These are phyloP conservation scores for Chitala chitala DNA, from an alignment of 2,113 vertebrate genomes.

Conservation along the genomic window DNA sequence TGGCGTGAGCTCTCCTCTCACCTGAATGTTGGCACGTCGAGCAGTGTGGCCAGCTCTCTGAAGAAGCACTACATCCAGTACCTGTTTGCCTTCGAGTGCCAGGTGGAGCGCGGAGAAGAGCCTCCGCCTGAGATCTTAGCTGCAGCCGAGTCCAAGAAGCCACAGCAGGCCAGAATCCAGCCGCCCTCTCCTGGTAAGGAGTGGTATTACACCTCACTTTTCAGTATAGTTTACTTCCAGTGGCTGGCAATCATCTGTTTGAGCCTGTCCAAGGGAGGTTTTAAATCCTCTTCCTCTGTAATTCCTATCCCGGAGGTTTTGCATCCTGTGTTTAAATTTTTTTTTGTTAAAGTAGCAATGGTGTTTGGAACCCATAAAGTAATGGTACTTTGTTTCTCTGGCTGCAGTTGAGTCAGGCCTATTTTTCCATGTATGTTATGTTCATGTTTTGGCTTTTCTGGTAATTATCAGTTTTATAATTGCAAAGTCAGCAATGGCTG, in stretches of 20 bases:
- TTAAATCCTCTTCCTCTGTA: background rate
- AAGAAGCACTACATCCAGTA: slow-evolving; percentile 98
- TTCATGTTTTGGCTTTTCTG: too few species aligned
- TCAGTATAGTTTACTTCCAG: too few species aligned
- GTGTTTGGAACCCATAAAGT: too few species aligned
- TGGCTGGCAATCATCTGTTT: too few species aligned
- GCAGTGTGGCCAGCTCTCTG: slow-evolving; percentile 86
- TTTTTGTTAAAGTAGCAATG: too few species aligned
- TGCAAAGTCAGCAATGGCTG: too few species aligned
- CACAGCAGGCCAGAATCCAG: slow-evolving; percentile 79
- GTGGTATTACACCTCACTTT: slow-evolving; percentile 29
- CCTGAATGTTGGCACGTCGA: slow-evolving; percentile 85
- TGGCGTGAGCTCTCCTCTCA: slow-evolving; percentile 86
- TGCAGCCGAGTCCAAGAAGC: slow-evolving; percentile 81
- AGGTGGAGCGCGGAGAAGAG: slow-evolving; percentile 90
- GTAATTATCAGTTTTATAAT: too few species aligned
- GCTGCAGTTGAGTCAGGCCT: too few species aligned
- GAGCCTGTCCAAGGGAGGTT: background rate
- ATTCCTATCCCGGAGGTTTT: too few species aligned
- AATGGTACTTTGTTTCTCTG: too few species aligned
- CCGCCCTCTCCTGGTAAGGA: slow-evolving; percentile 90
- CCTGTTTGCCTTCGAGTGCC: slow-evolving; percentile 95
- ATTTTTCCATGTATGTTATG: too few species aligned
- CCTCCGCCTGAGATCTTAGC: slow-evolving; percentile 84
- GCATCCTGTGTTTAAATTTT: too few species aligned